Base-by-base conservation (phyloP, 2,888 invertebrate genomes). In the Drosophila bunnanda region DNA sequence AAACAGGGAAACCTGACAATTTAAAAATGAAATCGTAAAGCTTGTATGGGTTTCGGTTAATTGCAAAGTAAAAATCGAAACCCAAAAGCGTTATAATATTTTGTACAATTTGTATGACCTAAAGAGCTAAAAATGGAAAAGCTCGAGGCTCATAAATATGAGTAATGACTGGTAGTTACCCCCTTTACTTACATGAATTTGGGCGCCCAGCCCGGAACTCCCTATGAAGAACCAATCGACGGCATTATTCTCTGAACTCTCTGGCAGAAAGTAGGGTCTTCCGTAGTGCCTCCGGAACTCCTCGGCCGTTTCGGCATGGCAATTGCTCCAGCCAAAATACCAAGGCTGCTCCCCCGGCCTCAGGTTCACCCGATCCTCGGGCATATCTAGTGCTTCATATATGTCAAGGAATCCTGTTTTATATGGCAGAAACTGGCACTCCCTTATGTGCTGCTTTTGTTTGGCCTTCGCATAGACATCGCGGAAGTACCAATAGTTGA, bases 151-250 rank as follows among this genome's bases (percentile, higher is more conserved):
- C 56, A 32, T 46, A 30, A 56, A 32, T 20, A 32, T 32, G 1
- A 13, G 17, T 20, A 4, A 13, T 8, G 20, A 13, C 30, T 1
- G 12, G 12, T 12, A 30, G 17, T 7, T 48, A 8, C 4, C 2
- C 30, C 6, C 13, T 4, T 1, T 17, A 80, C 90, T 76, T 92
- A 98, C 98, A 92, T 99, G 99, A 96, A 99, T 96, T 85, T 98
- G 97, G 0, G 98, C 98, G 0, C 99, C 99, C 88, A 96, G 95
- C 0, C 98, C 98, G 0, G 97, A 96, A 34, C 97, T 97, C 1
- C 99, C 99, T 96, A 99, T 98, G 91, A 99, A 99, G 81, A 99
- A 96, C 98, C 98, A 99, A 92, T 98, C 98, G 0, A 97, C 95
- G 73, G 96, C 96, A 87, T 97, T 96, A 85, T 96, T 96, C 92